Evolutionary conservation across 1,140 invertebrate genomes (phyloP).

Genomic region (Orchesella cincta): DNA sequence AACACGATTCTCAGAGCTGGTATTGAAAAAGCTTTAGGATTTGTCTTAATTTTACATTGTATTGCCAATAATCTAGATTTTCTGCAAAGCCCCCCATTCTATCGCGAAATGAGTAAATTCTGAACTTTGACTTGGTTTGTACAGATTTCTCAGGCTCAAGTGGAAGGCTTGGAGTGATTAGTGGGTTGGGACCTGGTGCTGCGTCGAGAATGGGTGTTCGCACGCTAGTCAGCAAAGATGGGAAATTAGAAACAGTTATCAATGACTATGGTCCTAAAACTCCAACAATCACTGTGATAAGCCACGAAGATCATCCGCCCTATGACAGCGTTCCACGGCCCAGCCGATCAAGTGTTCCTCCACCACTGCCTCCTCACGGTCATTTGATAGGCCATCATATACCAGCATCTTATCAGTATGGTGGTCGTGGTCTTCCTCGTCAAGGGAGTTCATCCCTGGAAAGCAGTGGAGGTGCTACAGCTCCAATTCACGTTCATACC

Average conservation of each 20-base stretch:
- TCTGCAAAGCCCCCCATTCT: no score
- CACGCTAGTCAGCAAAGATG: slow-evolving; percentile 53
- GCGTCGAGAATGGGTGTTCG: slow-evolving; percentile 44
- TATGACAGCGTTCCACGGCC: slow-evolving; percentile 49
- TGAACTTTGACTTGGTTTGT: background rate
- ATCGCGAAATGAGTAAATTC: background rate
- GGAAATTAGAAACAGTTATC: slow-evolving; percentile 62
- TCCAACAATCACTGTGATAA: slow-evolving; percentile 86
- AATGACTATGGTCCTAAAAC: slow-evolving; percentile 60
- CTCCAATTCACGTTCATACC: slow-evolving; percentile 75
- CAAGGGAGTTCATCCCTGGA: slow-evolving; percentile 72
- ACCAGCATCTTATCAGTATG: slow-evolving; percentile 39
- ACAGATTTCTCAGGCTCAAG: slow-evolving; percentile 26
- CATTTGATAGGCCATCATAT: slow-evolving; percentile 48
- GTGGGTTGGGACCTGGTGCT: slow-evolving; percentile 29
- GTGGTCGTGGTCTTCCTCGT: slow-evolving; percentile 58
- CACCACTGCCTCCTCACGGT: slow-evolving; percentile 53
- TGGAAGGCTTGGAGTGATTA: slow-evolving; percentile 16
- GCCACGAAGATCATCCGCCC: slow-evolving; percentile 67
- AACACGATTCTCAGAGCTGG: background rate
- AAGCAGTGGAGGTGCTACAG: slow-evolving; percentile 56
- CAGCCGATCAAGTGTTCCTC: slow-evolving; percentile 45
- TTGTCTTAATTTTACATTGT: background rate
- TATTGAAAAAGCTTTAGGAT: background rate
- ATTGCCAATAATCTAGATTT: background rate